A percentile compares a stretch with the other conserved stretches of the same genome.
Evolutionary conservation across 2,113 vertebrate genomes (phyloP).

Genomic region (Podilymbus podiceps): DNA sequence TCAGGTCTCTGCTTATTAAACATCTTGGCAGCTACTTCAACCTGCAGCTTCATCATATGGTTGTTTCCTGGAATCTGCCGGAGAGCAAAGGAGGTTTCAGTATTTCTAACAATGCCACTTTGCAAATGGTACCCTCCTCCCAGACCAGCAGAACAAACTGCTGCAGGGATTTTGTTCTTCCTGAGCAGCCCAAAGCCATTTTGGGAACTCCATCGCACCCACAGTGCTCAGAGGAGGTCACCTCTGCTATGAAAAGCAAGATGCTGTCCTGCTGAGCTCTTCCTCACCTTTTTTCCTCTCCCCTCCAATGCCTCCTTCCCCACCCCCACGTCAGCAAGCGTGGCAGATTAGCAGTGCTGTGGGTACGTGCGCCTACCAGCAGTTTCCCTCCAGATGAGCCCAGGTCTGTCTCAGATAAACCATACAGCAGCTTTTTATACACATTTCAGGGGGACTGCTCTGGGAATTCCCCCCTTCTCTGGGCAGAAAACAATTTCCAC

Average conservation of each 20-base stretch:
- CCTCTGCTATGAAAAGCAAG: not conserved
- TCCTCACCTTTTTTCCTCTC: not conserved
- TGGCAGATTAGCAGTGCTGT: not conserved
- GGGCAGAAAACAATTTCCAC: not conserved
- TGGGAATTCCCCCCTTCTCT: not conserved
- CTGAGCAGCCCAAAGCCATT: not conserved
- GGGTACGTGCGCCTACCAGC: not conserved
- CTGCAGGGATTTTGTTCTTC: not conserved
- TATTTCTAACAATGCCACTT: not conserved
- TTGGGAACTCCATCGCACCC: not conserved
- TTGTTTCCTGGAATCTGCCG: not conserved
- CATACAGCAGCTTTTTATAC: not conserved
- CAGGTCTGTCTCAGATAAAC: not conserved
- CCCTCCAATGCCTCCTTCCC: not conserved
- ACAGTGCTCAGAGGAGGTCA: not conserved
- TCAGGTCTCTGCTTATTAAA: conserved; percentile 12
- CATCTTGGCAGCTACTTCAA: not conserved
- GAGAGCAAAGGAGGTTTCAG: not conserved
- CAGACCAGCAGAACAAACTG: not conserved
- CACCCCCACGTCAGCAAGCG: not conserved
- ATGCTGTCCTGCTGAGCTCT: not conserved
- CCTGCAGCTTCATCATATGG: not conserved
- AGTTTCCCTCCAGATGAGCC: not conserved
- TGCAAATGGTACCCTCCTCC: not conserved
- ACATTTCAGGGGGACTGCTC: not conserved